Evolutionary conservation across 1,140 invertebrate species (phyloP).

Genomic region (Eriosoma lanigerum): DNA sequence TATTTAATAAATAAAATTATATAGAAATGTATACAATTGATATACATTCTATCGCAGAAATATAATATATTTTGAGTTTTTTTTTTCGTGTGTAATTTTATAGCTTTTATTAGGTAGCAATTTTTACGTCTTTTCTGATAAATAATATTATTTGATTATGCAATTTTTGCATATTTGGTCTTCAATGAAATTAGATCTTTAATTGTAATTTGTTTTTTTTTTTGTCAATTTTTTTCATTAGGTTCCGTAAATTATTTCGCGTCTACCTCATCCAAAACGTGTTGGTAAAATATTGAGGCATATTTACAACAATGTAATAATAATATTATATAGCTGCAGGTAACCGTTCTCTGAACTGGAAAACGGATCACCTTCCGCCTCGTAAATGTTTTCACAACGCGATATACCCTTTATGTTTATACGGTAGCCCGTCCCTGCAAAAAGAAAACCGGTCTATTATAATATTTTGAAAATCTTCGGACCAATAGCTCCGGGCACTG

Average conservation of each 20-base stretch:
- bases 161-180: too few relatives aligned
- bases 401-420: constrained; percentile 24
- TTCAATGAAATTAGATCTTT: too few relatives aligned
- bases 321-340: too few relatives aligned
- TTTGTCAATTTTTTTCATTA: neutral
- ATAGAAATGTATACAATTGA: too few relatives aligned
- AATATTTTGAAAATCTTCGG: neutral
- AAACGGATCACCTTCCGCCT: constrained; percentile 15
- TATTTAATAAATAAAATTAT: too few relatives aligned
- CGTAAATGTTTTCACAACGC: constrained; percentile 41
- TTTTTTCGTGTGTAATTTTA: too few relatives aligned
- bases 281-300: neutral
- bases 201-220: constrained; percentile 12
- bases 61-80: too few relatives aligned
- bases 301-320: too few relatives aligned
- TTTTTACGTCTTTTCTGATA: too few relatives aligned
- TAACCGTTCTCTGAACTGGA: constrained; percentile 8
- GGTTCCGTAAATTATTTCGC: neutral
- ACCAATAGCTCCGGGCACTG: neutral
- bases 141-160: too few relatives aligned
- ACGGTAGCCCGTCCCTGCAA: neutral
- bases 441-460: constrained; percentile 33
- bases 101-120: too few relatives aligned
- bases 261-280: neutral
- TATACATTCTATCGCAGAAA: too few relatives aligned